Conservation (phyloP, 2,113 vertebrate genomes). For the Urocolius indicus region DNA sequence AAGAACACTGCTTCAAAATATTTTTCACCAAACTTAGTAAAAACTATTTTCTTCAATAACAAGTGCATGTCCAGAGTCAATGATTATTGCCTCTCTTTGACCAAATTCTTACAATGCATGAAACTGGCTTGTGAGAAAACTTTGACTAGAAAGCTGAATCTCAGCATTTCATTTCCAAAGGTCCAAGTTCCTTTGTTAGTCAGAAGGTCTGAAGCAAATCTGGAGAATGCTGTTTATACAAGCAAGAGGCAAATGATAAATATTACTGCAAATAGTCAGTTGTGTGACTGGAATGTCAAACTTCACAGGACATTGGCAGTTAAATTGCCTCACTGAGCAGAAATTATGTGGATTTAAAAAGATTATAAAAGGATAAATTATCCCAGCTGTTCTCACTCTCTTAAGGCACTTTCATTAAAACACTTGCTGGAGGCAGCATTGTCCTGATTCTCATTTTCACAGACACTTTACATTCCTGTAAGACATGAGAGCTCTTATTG, state of each 20-base stretch:
- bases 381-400: slow-evolving; percentile 13
- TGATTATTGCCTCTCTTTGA: background rate
- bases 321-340: slow-evolving; percentile 33
- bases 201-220: background rate
- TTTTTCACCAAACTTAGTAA: background rate
- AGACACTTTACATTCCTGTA: background rate
- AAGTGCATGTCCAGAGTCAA: background rate
- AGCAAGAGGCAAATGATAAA: background rate
- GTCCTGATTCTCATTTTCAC: slow-evolving; percentile 1
- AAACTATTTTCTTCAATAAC: background rate
- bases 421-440: background rate
- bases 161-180: background rate
- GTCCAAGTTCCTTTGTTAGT: background rate
- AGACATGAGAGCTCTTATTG: background rate
- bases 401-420: slow-evolving; percentile 26
- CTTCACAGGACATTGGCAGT: background rate
- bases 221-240: slow-evolving; percentile 17
- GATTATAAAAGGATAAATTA: slow-evolving; percentile 53
- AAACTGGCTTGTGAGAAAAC: background rate
- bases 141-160: background rate
- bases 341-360: slow-evolving; percentile 47
- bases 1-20: background rate
- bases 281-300: slow-evolving; percentile 39
- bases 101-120: background rate
- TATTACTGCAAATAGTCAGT: slow-evolving; percentile 8